Conservation (phyloP, 2,888 invertebrate genomes). For the Tuta absoluta region DNA sequence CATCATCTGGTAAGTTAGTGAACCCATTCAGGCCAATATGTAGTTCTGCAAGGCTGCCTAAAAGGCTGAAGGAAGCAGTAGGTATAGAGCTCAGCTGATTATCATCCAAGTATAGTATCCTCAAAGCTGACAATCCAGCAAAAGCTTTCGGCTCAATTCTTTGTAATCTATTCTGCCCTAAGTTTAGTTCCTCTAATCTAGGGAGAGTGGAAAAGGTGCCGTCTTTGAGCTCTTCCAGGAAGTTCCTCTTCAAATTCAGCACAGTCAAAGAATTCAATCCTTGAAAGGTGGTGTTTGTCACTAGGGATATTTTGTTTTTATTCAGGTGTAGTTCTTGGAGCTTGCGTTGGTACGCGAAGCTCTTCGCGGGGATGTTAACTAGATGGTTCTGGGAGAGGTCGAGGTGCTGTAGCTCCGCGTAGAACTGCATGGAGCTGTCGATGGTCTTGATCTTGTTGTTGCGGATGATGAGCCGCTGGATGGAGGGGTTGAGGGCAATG, state of each 20-base stretch:
- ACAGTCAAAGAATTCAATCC: slow-evolving; percentile 89
- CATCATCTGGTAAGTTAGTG: slow-evolving; percentile 87
- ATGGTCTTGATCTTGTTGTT: slow-evolving; percentile 94
- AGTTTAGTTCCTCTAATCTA: slow-evolving; percentile 90
- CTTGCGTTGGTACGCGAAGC: slow-evolving; percentile 90
- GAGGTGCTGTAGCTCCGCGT: slow-evolving; percentile 91
- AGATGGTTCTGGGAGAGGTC: slow-evolving; percentile 93
- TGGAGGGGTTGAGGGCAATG: slow-evolving; percentile 94
- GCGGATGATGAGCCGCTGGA: slow-evolving; percentile 90
- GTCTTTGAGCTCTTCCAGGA: slow-evolving; percentile 88
- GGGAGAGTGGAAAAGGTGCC: slow-evolving; percentile 87
- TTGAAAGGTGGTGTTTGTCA: slow-evolving; percentile 89
- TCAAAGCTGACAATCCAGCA: slow-evolving; percentile 86
- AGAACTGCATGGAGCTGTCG: slow-evolving; percentile 94
- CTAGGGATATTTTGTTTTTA: slow-evolving; percentile 91
- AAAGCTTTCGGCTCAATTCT: slow-evolving; percentile 89
- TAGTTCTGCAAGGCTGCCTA: slow-evolving; percentile 90
- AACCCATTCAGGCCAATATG: slow-evolving; percentile 93
- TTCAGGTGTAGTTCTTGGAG: slow-evolving; percentile 91
- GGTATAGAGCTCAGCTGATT: slow-evolving; percentile 90
- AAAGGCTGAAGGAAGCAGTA: slow-evolving; percentile 85
- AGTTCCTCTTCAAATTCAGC: slow-evolving; percentile 90
- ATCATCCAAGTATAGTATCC: slow-evolving; percentile 91
- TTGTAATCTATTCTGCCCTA: slow-evolving; percentile 92
- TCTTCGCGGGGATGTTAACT: slow-evolving; percentile 89